A percentile compares a stretch with the other conserved stretches of the same genome.
Evolutionary conservation across 2,888 invertebrate genomes (phyloP).

Genomic region (Harpagoxenus sublaevis): DNA sequence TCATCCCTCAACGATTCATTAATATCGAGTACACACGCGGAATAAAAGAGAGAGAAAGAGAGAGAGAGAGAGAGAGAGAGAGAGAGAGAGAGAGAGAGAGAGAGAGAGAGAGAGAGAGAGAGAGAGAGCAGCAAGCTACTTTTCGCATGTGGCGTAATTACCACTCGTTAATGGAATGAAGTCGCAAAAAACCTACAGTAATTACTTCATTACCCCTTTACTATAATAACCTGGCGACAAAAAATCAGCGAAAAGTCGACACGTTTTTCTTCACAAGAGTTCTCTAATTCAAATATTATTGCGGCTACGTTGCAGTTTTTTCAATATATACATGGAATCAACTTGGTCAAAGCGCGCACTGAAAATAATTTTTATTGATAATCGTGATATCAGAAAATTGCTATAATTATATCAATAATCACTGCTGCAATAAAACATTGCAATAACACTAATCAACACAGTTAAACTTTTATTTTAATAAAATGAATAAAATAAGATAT

Average conservation of each 20-base stretch:
- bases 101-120: background rate
- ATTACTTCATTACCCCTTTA: slow-evolving; percentile 52
- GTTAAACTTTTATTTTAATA: background rate
- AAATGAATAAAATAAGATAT: background rate
- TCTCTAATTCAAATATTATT: slow-evolving; percentile 29
- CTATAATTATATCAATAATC: background rate
- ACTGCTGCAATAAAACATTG: background rate
- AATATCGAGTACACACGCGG: background rate
- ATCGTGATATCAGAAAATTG: background rate
- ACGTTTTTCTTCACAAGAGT: background rate
- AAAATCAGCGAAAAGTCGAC: background rate
- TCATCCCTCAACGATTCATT: slow-evolving; percentile 48
- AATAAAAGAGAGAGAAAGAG: slow-evolving; percentile 3
- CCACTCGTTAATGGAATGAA: slow-evolving; percentile 50
- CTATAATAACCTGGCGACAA: background rate
- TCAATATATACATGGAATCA: background rate
- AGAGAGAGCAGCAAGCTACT: background rate
- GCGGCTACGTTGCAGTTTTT: background rate
- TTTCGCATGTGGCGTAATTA: slow-evolving; percentile 40
- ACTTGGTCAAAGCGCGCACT: background rate
- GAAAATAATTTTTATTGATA: background rate
- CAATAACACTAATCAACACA: background rate
- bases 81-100: background rate
- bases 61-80: slow-evolving; percentile 2
- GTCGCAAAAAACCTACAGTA: slow-evolving; percentile 43